Conservation (phyloP, 2,113 vertebrate species). For the Ranitomeya variabilis region DNA sequence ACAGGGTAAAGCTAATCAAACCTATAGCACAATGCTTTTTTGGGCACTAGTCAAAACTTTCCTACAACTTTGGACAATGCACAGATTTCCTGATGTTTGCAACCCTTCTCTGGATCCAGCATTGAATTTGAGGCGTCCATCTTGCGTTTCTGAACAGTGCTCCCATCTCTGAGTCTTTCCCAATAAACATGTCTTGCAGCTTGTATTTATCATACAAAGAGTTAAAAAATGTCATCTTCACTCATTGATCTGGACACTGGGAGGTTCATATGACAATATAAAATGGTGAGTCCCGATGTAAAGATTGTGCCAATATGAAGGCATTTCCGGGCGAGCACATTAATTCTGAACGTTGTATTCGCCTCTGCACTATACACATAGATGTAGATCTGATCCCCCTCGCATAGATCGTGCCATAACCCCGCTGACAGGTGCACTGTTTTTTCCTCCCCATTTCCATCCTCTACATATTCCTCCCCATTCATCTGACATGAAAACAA, state of each 20-base stretch:
- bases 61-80: too few relatives aligned
- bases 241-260: neutral
- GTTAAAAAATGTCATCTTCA: neutral
- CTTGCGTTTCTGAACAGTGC: neutral
- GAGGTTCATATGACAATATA: neutral
- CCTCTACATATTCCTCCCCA: neutral
- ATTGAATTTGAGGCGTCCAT: neutral
- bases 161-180: too few relatives aligned
- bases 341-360: neutral
- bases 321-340: neutral
- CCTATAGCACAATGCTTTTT: too few relatives aligned
- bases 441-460: constrained; percentile 15
- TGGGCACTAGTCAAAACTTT: too few relatives aligned
- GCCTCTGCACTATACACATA: neutral
- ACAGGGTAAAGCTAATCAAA: too few relatives aligned
- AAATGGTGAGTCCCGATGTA: neutral
- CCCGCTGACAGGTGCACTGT: neutral
- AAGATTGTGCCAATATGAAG: neutral
- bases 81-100: too few relatives aligned
- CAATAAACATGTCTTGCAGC: too few relatives aligned
- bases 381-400: neutral
- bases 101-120: neutral
- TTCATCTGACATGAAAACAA: constrained; percentile 23
- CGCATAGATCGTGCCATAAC: neutral
- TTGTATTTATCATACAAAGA: neutral